Base-by-base conservation (phyloP, 2,113 vertebrate species). In the Saccopteryx leptura region DNA sequence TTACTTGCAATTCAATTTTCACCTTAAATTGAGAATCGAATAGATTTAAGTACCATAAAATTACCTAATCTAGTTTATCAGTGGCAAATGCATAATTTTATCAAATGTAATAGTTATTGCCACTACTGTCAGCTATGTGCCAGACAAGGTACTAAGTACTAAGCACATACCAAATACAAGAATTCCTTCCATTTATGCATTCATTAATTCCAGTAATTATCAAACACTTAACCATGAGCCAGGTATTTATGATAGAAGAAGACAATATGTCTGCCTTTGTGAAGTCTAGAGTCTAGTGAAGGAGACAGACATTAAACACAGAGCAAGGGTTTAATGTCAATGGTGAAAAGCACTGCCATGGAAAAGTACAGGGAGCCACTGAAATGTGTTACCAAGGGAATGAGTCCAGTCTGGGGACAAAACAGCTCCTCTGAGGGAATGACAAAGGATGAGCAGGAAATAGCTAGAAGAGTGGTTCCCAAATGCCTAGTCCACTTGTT, bases 1-100 rank as follows among this genome's bases (percentile, higher is more conserved):
- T 88, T 12, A 99, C 98, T 93, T 98, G 98, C 97, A 99, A 81
- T 85, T 98, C 98, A 96, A 99, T 97, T 97, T 98, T 98, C 19
- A 88, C 98, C 99, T 99, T 97, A 68, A 96, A 96, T 93, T 92
- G 78, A 82, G 97, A 97, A 96, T 56, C 69, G 92, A 74, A 93
- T 5, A 93, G 28, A 71, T 81, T 88, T 94, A 94, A 91, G 68
- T 18, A 93, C n/a, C 21, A 4, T 52, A 74, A 84, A 81, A 82
- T 63, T 56, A 92, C 33, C 87, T 9, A 48, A 69, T 48, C 13
- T 65, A 58, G 58, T 63, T 80, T 76, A 80, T 88, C 74, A 86
- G 4, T 13, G 33, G 63, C 24, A 61, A 69, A 46, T 39, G 11
- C 72, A 83, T 15, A 50, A 52, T 61, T 88, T 26, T 65, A 33